Base-by-base conservation (phyloP, 2,888 invertebrate species). In the Melitaea athalia region DNA sequence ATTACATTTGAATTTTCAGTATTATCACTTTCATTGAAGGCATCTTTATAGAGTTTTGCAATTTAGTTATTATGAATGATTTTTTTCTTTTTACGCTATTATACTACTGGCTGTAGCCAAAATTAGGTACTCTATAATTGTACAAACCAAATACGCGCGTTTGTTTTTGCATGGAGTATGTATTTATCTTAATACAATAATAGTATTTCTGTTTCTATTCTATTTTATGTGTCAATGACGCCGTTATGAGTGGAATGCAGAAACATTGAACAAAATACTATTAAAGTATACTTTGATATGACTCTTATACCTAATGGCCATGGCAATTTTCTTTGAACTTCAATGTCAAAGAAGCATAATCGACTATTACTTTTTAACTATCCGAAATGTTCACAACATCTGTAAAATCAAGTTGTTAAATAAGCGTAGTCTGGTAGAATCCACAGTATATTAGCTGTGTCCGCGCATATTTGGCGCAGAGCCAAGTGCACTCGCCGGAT, bases 401-500 rank as follows among this genome's bases (percentile, higher is more conserved):
- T 79, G 78, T 77, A 74, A 66, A 75, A 77, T 78, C 77, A 78
- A 75, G 78, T 78, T 79, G 79, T 84, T 81, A 84, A 81, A 80
- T 78, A 68, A 78, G 77, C 76, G 79, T 81, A 80, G 78, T 74
- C 76, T 75, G 79, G 82, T 80, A 81, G 81, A 84, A 85, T 85
- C 85, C 86, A 82, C 80, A 81, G 76, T 76, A 79, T 74, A 81
- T 82, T 83, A 84, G 85, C 85, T 75, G 80, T 77, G 83, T 77
- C 78, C 75, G 84, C 84, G 84, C 77, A 80, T 80, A 75, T 17
- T 79, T 82, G 81, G 82, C 79, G 10, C 12, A 5, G 15, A n/a
- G 85, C 91, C 91, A 89, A 77, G 69, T 89, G 90, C 89, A 89
- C 79, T 83, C 75, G 71, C 82, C 86, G 87, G 86, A 87, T 86